These are phyloP conservation scores for Acestrorhynchus altus DNA, from an alignment of 2,797 vertebrate species.

Conservation along the genomic window DNA sequence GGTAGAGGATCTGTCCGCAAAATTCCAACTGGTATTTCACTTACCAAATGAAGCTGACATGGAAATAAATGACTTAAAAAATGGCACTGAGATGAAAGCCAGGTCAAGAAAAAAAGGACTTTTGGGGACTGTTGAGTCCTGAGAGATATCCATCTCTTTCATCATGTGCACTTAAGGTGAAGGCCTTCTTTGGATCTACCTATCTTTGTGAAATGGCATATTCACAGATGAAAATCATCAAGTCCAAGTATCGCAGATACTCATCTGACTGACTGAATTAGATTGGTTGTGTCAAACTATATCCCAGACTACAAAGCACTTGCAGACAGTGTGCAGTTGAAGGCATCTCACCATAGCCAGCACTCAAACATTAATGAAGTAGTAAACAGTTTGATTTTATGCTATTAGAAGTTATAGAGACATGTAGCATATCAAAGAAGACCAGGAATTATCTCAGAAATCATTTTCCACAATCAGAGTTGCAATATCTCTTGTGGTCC, in stretches of 20 bases:
- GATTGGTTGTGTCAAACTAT: conserved; percentile 36
- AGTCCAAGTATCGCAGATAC: conserved; percentile 44
- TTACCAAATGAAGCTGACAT: conserved; percentile 44
- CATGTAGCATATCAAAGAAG: too few relatives aligned
- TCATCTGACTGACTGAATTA: conserved; percentile 32
- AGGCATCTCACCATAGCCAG: conserved; percentile 21
- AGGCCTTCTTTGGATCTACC: conserved; percentile 41
- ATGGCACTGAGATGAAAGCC: conserved; percentile 45
- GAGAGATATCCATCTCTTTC: conserved; percentile 34
- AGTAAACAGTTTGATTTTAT: conserved; percentile 58
- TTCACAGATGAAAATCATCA: conserved; percentile 57
- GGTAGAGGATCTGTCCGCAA: background rate
- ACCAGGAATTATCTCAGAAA: too few relatives aligned
- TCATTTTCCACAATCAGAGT: too few relatives aligned
- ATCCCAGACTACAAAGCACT: conserved; percentile 48
- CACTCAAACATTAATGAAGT: conserved; percentile 23
- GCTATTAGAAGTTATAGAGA: too few relatives aligned
- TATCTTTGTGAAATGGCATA: conserved; percentile 45
- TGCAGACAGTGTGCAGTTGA: conserved; percentile 34
- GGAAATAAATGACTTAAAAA: conserved; percentile 45
- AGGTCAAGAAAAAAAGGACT: conserved; percentile 42
- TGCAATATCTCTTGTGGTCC: too few relatives aligned
- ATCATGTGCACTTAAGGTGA: conserved; percentile 38
- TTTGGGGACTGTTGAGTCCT: conserved; percentile 50
- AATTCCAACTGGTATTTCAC: conserved; percentile 45